These are phyloP conservation scores for Hypsopygia costalis DNA, from an alignment of 2,888 invertebrate species.

Conservation along the genomic window DNA sequence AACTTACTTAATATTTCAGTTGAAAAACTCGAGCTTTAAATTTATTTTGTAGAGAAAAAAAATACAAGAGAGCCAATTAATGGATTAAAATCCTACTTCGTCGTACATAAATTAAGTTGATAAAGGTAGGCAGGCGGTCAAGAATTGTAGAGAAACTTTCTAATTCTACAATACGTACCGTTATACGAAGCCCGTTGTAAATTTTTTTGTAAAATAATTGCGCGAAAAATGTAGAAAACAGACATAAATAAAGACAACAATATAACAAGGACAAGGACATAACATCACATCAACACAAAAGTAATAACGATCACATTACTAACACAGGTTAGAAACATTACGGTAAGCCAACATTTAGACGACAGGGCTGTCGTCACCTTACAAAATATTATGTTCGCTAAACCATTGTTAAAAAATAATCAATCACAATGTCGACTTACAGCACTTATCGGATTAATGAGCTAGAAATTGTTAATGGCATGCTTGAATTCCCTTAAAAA, in stretches of 20 bases:
- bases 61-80: no score
- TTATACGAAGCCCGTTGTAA: no score
- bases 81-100: no score
- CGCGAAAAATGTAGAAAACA: slow-evolving; percentile 1
- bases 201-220: no score
- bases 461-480: not conserved
- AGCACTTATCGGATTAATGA: not conserved
- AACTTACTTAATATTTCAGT: no score
- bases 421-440: not conserved
- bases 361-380: slow-evolving; percentile 1
- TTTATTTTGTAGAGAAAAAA: no score
- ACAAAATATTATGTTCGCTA: not conserved
- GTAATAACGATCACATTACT: slow-evolving; percentile 9
- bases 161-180: no score
- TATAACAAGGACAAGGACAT: not conserved
- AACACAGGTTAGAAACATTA: slow-evolving; percentile 1
- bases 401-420: not conserved
- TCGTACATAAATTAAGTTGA: no score
- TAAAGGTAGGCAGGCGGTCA: no score
- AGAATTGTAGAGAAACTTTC: no score
- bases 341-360: slow-evolving; percentile 1
- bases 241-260: not conserved
- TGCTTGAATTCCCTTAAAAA: no score
- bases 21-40: no score
- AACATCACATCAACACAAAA: slow-evolving; percentile 5